Percentiles rank a stretch among this genome's conserved stretches.
phyloP scores from a whole-genome alignment of 37 sponge, comb jelly and placozoan species.

The Agelas oroides region DNA sequence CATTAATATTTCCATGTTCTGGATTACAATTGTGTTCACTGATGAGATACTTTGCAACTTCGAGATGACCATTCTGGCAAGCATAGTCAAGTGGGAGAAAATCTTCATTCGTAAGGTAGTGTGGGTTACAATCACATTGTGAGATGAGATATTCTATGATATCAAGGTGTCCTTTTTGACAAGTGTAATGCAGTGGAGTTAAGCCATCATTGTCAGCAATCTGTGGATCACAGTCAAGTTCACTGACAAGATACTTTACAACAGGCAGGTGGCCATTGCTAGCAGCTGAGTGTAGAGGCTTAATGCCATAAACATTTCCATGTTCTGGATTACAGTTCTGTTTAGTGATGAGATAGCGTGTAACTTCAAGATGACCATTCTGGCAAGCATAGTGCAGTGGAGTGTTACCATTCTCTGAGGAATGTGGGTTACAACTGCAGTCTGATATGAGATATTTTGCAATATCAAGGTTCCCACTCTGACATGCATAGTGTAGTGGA shows the following conservation, averaged over 20 bases:
- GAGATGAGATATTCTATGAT: constrained; percentile 1
- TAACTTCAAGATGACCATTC: constrained; percentile 25
- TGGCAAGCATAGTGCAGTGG: too few species aligned
- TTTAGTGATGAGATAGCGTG: constrained; percentile 15
- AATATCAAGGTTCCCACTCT: too few species aligned
- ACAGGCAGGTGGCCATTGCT: constrained; percentile 12
- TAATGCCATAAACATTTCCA: too few species aligned
- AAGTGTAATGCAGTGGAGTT: constrained; percentile 39
- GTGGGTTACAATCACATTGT: too few species aligned
- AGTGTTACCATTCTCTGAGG: too few species aligned
- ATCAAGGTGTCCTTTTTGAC: constrained; percentile 2
- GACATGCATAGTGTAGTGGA: too few species aligned
- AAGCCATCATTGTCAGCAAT: constrained; percentile 18
- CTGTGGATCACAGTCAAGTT: not conserved
- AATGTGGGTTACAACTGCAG: too few species aligned
- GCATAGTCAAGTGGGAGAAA: constrained; percentile 39
- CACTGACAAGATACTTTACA: constrained; percentile 7
- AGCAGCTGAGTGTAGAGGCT: too few species aligned
- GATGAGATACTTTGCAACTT: constrained; percentile 20
- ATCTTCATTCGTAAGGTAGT: not conserved
- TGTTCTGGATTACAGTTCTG: not conserved
- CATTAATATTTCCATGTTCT: not conserved
- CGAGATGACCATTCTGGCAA: constrained; percentile 28
- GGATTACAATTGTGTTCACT: constrained; percentile 22
- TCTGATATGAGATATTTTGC: not conserved